Evolutionary conservation across 1,140 invertebrate species (phyloP).

Genomic region (Battus philenor): DNA sequence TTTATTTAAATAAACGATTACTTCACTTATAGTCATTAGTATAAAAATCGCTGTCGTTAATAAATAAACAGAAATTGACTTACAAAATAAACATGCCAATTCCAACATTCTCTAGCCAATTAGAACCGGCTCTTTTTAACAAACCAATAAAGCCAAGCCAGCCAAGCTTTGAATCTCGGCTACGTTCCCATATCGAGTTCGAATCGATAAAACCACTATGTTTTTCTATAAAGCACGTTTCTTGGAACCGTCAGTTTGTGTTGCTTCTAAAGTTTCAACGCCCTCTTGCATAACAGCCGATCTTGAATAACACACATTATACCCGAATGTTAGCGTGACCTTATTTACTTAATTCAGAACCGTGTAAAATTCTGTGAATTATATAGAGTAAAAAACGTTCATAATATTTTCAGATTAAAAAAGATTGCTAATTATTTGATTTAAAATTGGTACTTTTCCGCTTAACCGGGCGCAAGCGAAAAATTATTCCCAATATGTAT

Average conservation of each 20-base stretch:
- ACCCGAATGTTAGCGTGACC: slow-evolving; percentile 44
- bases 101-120: slow-evolving; percentile 21
- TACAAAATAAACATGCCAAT: not conserved
- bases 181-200: slow-evolving; percentile 62
- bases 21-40: too few relatives aligned
- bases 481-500: too few relatives aligned
- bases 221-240: slow-evolving; percentile 70
- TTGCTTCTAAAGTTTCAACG: slow-evolving; percentile 48
- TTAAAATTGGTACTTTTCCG: too few relatives aligned
- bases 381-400: too few relatives aligned
- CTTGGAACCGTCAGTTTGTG: slow-evolving; percentile 49
- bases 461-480: too few relatives aligned
- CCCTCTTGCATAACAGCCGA: slow-evolving; percentile 59
- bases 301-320: slow-evolving; percentile 50
- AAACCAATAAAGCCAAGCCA: slow-evolving; percentile 49
- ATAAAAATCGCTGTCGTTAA: too few relatives aligned
- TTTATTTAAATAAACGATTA: not conserved
- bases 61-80: too few relatives aligned
- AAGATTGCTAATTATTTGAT: too few relatives aligned
- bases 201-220: slow-evolving; percentile 61
- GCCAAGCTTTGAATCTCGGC: slow-evolving; percentile 50
- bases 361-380: too few relatives aligned
- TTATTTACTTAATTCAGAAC: too few relatives aligned
- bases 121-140: slow-evolving; percentile 37
- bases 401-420: too few relatives aligned